Percentiles rank a stretch among this genome's conserved stretches.
Conservation (phyloP, 1,140 invertebrate genomes). For the Drosophila sproati region DNA sequence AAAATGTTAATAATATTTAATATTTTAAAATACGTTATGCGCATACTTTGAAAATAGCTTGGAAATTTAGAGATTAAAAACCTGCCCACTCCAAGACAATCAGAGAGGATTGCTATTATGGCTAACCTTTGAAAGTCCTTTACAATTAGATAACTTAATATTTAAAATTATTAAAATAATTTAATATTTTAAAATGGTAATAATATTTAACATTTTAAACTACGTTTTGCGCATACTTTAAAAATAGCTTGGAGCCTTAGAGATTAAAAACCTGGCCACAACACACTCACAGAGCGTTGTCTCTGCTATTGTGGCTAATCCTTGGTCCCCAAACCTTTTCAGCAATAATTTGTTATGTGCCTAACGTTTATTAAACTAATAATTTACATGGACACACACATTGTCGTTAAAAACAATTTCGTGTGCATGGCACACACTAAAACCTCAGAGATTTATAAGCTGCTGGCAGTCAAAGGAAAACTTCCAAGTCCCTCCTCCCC, state of each 20-base stretch:
- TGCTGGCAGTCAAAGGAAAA: constrained; percentile 12
- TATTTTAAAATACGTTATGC: no score
- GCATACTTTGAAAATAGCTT: no score
- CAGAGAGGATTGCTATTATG: no score
- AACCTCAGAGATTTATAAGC: constrained; percentile 68
- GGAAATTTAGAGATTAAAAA: no score
- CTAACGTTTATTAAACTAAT: constrained; percentile 76
- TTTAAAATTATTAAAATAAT: no score
- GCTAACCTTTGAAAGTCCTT: no score
- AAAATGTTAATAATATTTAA: no score
- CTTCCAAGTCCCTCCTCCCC: not conserved
- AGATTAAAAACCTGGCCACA: not conserved
- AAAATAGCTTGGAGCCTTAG: not conserved
- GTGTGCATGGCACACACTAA: constrained; percentile 37
- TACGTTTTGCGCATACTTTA: not conserved
- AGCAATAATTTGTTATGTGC: constrained; percentile 45
- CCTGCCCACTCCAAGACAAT: no score
- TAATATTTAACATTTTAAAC: no score
- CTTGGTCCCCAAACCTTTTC: not conserved
- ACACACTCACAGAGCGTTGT: not conserved
- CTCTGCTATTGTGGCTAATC: not conserved
- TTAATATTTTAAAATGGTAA: no score
- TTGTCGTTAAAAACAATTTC: constrained; percentile 80
- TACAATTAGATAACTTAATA: no score
- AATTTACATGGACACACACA: constrained; percentile 74